Conservation (phyloP, 2,113 vertebrate species). For the Phaethornis superciliosus region DNA sequence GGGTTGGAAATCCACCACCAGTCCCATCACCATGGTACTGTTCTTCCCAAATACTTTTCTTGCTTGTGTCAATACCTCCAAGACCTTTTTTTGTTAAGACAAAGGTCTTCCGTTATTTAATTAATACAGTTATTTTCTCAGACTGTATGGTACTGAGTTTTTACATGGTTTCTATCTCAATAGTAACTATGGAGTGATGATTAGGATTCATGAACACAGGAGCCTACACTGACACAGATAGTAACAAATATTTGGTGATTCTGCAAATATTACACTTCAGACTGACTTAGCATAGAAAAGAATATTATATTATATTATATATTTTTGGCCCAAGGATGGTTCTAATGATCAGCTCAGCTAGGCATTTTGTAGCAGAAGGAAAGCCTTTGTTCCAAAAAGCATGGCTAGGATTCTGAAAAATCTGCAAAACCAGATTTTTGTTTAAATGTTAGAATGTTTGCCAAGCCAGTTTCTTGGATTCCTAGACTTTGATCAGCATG, state of each 20-base stretch:
- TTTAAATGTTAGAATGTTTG: not conserved
- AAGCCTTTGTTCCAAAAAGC: not conserved
- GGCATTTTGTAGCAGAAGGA: not conserved
- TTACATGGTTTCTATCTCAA: not conserved
- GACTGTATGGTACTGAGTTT: not conserved
- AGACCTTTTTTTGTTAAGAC: not conserved
- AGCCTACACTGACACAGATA: not conserved
- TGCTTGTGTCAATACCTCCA: not conserved
- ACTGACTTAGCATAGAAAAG: not conserved
- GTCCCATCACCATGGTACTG: not conserved
- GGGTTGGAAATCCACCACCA: not conserved
- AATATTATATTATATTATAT: not conserved
- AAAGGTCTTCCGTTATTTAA: not conserved
- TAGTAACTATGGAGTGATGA: not conserved
- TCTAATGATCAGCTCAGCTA: not conserved
- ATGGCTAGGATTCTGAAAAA: not conserved
- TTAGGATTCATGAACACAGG: not conserved
- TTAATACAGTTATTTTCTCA: not conserved
- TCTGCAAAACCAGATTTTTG: not conserved
- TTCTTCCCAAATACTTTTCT: not conserved
- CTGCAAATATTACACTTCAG: not conserved
- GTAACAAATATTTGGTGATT: not conserved
- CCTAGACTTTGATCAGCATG: conserved; percentile 4
- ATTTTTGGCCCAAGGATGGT: not conserved
- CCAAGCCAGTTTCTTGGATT: conserved; percentile 5